Evolutionary conservation across 2,797 vertebrate species (phyloP).

Genomic region (Coluber constrictor): DNA sequence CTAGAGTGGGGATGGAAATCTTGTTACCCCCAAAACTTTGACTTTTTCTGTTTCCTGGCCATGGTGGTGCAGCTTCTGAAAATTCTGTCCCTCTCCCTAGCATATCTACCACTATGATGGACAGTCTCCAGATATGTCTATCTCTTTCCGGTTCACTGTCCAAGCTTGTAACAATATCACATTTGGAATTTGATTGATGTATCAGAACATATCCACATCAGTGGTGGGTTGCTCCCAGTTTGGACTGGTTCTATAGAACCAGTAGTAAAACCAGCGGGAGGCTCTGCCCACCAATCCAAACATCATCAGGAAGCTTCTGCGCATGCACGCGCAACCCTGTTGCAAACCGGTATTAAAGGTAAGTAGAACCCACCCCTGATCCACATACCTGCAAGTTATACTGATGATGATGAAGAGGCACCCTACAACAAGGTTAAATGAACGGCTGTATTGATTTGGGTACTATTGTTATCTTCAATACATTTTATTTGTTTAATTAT

Average conservation of each 20-base stretch:
- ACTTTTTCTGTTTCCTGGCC: not conserved
- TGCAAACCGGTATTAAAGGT: no score
- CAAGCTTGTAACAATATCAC: not conserved
- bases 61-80: not conserved
- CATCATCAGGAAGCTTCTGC: no score
- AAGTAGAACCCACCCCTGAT: no score
- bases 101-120: not conserved
- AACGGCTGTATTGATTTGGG: not conserved
- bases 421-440: not conserved
- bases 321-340: no score
- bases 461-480: not conserved
- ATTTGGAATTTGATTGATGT: not conserved
- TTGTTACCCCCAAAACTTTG: not conserved
- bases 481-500: not conserved
- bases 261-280: no score
- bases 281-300: no score
- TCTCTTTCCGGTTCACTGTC: not conserved
- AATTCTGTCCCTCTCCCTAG: not conserved
- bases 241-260: no score
- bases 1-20: no score
- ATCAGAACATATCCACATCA: not conserved
- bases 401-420: not conserved
- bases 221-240: no score
- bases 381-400: not conserved
- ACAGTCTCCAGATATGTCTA: not conserved